Conservation (phyloP, 2,797 vertebrate genomes). For the Peromyscus aztecus region DNA sequence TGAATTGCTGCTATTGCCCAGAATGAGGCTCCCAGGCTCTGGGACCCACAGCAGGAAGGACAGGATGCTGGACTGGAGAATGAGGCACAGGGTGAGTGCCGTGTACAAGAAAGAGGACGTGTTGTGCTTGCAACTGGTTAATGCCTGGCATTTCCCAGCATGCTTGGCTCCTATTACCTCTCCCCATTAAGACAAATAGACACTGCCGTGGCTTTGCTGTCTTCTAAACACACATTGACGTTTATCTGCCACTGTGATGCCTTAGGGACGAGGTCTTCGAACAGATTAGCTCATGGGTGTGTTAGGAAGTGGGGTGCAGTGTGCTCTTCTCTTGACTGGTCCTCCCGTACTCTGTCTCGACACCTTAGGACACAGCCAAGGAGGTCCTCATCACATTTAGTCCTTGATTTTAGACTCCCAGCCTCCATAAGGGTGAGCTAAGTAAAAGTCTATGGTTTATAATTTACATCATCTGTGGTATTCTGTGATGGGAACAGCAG, state of each 20-base stretch:
- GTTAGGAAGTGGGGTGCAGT: not conserved
- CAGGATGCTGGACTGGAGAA: not conserved
- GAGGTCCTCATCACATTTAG: not conserved
- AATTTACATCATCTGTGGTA: not conserved
- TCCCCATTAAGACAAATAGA: not conserved
- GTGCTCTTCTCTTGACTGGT: not conserved
- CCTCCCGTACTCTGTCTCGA: not conserved
- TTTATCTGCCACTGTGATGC: not conserved
- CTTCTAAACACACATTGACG: not conserved
- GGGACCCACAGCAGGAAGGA: not conserved
- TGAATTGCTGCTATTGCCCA: not conserved
- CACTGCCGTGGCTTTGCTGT: not conserved
- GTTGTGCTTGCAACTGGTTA: not conserved
- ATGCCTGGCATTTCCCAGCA: not conserved
- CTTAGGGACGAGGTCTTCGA: not conserved
- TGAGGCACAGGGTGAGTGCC: not conserved
- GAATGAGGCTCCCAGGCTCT: not conserved
- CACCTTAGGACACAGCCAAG: no score
- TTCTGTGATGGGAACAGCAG: not conserved
- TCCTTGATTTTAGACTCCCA: not conserved
- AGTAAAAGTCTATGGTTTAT: not conserved
- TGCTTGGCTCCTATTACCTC: not conserved
- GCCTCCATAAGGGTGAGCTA: not conserved
- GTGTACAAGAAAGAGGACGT: not conserved
- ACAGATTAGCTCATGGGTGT: not conserved